A percentile compares a stretch with the other conserved stretches of the same genome.
phyloP scores from a whole-genome alignment of 2,113 vertebrate species.

The Tenrec ecaudatus region DNA sequence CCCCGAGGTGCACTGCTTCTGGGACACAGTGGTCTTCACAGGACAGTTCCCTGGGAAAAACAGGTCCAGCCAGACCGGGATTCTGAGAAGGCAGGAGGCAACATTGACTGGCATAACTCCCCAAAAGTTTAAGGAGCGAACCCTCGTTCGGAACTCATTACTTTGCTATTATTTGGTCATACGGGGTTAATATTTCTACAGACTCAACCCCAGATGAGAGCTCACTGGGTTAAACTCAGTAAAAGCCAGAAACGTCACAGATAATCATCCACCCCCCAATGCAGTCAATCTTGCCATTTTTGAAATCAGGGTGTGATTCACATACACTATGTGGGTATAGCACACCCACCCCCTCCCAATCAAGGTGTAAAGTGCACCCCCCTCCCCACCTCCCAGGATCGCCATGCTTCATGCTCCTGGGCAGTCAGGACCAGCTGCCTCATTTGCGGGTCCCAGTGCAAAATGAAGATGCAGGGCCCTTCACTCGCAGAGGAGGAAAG shows the following conservation, averaged over 20 bases:
- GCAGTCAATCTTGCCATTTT: neutral
- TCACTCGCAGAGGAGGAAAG: no score
- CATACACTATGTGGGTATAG: neutral
- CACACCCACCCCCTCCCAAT: neutral
- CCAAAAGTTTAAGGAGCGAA: neutral
- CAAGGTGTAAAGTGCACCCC: neutral
- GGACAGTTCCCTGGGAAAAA: neutral
- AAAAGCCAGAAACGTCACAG: neutral
- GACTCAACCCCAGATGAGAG: conserved; percentile 12
- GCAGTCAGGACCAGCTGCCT: neutral
- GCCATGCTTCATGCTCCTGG: neutral
- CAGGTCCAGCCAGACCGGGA: neutral
- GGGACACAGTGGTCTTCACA: neutral
- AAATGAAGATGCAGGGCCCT: neutral
- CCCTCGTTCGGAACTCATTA: neutral
- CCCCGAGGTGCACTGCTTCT: neutral
- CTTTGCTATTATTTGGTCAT: conserved; percentile 1
- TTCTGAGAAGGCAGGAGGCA: neutral
- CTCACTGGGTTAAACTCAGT: neutral
- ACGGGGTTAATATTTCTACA: neutral
- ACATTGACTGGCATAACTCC: neutral
- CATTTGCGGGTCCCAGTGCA: neutral
- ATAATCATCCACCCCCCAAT: neutral
- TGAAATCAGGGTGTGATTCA: neutral
- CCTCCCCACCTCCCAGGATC: neutral